A percentile compares a stretch with the other conserved stretches of the same genome.
phyloP scores from a whole-genome alignment of 2,797 vertebrate species.

The Danio choprae region DNA sequence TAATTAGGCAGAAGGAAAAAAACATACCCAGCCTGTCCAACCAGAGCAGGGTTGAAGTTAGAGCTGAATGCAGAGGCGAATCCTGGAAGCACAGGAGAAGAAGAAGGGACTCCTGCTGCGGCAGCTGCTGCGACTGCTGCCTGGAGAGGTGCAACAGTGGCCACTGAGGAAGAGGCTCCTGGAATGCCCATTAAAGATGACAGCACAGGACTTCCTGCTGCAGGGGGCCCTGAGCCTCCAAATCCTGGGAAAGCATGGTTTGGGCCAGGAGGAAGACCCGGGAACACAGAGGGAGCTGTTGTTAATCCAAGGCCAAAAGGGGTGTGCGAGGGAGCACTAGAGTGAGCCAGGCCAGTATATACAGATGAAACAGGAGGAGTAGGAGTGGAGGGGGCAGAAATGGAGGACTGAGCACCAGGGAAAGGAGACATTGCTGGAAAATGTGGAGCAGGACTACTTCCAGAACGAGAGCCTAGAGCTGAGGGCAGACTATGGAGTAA shows the following conservation, averaged over 20 bases:
- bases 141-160: conserved; percentile 88
- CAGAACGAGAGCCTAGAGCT: conserved; percentile 72
- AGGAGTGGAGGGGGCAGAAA: conserved; percentile 71
- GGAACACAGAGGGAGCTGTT: conserved; percentile 87
- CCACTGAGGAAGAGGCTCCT: conserved; percentile 82
- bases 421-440: conserved; percentile 88
- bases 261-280: conserved; percentile 79
- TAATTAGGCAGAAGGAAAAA: neutral
- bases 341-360: conserved; percentile 75
- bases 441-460: conserved; percentile 79
- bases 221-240: conserved; percentile 83
- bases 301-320: conserved; percentile 89
- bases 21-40: conserved; percentile 84
- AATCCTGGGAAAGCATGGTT: conserved; percentile 88
- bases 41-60: conserved; percentile 92
- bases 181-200: conserved; percentile 91
- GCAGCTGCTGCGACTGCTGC: conserved; percentile 81
- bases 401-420: conserved; percentile 67
- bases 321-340: conserved; percentile 74
- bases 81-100: conserved; percentile 91
- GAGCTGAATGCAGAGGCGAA: conserved; percentile 98
- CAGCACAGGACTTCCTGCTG: conserved; percentile 86
- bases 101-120: conserved; percentile 81
- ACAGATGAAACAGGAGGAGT: conserved; percentile 78
- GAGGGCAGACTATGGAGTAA: conserved; percentile 85